Evolutionary conservation across 2,113 vertebrate genomes (phyloP).

Genomic region (Cebus imitator): DNA sequence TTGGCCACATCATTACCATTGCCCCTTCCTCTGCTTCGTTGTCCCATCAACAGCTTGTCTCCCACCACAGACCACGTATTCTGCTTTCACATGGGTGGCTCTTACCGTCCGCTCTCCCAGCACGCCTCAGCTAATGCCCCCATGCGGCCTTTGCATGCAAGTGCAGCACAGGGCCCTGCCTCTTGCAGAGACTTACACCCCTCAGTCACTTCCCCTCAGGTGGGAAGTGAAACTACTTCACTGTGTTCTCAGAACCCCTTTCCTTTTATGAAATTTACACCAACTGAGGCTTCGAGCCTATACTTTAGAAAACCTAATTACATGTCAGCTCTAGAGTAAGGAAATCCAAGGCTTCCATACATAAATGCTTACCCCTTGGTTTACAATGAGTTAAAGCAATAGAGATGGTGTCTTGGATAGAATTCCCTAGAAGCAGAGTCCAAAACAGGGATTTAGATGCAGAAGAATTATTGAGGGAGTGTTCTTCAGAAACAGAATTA

Average conservation of each 20-base stretch:
- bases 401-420: background rate
- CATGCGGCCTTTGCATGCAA: background rate
- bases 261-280: background rate
- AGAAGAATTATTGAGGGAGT: background rate
- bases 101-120: background rate
- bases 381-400: background rate
- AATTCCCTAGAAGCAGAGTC: background rate
- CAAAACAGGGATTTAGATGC: background rate
- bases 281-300: background rate
- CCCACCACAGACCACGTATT: background rate
- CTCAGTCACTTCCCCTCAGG: background rate
- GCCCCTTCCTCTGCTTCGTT: background rate
- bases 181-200: background rate
- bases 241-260: background rate
- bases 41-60: background rate
- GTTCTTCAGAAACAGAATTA: background rate
- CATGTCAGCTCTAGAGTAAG: background rate
- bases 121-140: background rate
- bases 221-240: background rate
- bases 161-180: background rate
- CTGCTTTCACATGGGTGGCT: background rate
- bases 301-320: background rate
- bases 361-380: background rate
- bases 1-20: background rate
- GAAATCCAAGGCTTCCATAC: background rate